Evolutionary conservation across 2,113 vertebrate genomes (phyloP).

Genomic region (Oreochromis spilurus): DNA sequence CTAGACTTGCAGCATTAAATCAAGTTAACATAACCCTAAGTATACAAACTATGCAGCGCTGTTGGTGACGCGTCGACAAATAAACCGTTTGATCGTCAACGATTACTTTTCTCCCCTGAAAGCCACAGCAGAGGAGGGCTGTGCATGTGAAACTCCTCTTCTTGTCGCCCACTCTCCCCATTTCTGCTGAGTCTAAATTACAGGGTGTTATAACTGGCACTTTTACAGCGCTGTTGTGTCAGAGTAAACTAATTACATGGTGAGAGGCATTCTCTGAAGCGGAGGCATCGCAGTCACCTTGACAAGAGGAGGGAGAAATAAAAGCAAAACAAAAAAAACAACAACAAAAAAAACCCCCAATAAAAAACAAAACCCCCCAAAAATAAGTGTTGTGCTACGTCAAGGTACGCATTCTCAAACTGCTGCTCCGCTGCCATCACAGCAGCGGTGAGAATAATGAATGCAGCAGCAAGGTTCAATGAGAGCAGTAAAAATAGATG

Average conservation of each 20-base stretch:
- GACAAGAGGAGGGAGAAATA: not conserved
- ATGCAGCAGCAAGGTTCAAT: not conserved
- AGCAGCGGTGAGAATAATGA: not conserved
- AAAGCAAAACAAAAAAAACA: rapidly evolving
- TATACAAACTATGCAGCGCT: not conserved
- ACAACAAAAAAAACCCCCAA: not conserved
- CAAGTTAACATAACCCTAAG: not conserved
- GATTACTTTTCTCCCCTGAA: not conserved
- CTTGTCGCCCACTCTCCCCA: not conserved
- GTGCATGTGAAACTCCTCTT: not conserved
- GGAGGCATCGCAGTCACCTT: not conserved
- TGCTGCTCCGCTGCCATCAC: not conserved
- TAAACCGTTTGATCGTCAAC: not conserved
- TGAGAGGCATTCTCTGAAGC: not conserved
- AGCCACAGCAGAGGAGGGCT: not conserved
- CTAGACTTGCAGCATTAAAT: not conserved
- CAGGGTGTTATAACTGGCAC: not conserved
- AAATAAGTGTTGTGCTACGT: not conserved
- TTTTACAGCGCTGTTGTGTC: not conserved
- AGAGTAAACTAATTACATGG: conserved; percentile 7
- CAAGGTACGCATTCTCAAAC: not conserved
- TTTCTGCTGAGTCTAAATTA: not conserved
- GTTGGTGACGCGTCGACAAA: not conserved
- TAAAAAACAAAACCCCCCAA: not conserved
- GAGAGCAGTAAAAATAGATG: conserved; percentile 30